Base-by-base conservation (phyloP, 2,888 invertebrate species). In the Catocala fraxini region DNA sequence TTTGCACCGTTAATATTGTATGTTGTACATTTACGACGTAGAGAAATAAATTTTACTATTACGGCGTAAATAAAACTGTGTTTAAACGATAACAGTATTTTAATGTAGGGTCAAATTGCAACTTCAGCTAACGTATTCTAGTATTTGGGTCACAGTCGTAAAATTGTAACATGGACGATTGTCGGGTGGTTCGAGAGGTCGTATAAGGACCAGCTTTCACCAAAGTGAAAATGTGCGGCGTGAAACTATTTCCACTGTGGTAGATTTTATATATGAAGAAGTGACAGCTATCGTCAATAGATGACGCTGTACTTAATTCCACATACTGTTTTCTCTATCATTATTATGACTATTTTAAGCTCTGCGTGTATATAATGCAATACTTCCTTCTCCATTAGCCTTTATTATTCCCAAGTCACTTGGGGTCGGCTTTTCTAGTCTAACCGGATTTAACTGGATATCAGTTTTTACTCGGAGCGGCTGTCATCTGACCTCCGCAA, bases 41-140 rank as follows among this genome's bases (percentile, higher is more conserved):
- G 9, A 35, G 43, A 51, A 51, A 43, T 61, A 5, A 13, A 53
- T 48, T 54, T 46, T 46, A 63, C 35, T 52, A 42, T 58, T 53
- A 10, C 15, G n/a, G 42, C 33, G 53, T 49, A 42, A 41, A 48
- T 51, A 55, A 58, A 61, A 42, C 39, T 12, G 25, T 34, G n/a
- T 51, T 51, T 41, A 7, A 51, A 15, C 13, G n/a, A 13, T 51
- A 51, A 51, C 15, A 15, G 39, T 39, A 34, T 34, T 49, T 5
- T 49, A 49, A 49, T 34, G 41, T 51, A 41, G 13, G 11, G 11
- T 56, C 25, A 48, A 56, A 49, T 49, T 56, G 5, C 49, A 11
- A n/a, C 52, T 52, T 43, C 25, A 43, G 43, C 15, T 42, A 39
- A 25, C 4, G 25, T 49, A 51, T 33, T 51, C 43, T 35, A 10